These are phyloP conservation scores for Rhagium mordax DNA, from an alignment of 2,888 invertebrate genomes.

Conservation along the genomic window DNA sequence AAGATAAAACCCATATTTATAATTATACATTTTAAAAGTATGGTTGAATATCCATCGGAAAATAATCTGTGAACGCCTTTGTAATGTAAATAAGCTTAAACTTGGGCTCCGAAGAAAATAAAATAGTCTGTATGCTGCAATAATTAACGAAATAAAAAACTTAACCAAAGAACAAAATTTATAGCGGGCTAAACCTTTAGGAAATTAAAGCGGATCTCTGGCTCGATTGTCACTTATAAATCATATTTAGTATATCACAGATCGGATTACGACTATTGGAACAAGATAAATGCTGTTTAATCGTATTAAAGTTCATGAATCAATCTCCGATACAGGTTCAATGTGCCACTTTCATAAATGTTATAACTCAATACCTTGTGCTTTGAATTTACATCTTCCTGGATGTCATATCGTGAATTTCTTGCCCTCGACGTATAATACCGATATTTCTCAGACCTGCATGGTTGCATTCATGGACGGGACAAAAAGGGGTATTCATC, in stretches of 20 bases:
- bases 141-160: conserved; percentile 31
- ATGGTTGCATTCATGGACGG: conserved; percentile 30
- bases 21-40: no score
- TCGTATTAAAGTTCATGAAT: conserved; percentile 39
- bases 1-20: no score
- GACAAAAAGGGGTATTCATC: conserved; percentile 38
- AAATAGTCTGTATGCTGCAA: not conserved
- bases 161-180: conserved; percentile 29
- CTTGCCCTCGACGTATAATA: conserved; percentile 20
- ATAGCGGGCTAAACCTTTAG: conserved; percentile 26
- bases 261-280: conserved; percentile 50
- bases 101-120: not conserved
- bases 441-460: not conserved
- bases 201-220: conserved; percentile 19
- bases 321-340: conserved; percentile 29
- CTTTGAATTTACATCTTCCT: conserved; percentile 32
- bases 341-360: conserved; percentile 32
- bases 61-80: conserved; percentile 13
- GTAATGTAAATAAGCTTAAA: conserved; percentile 31
- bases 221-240: conserved; percentile 40
- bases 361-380: conserved; percentile 39
- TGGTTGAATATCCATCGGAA: conserved; percentile 1
- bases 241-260: conserved; percentile 56
- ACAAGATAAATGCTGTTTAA: conserved; percentile 51
- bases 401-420: conserved; percentile 36